phyloP scores from a whole-genome alignment of 2,888 invertebrate species.

The Troglohyphantes excavatus region DNA sequence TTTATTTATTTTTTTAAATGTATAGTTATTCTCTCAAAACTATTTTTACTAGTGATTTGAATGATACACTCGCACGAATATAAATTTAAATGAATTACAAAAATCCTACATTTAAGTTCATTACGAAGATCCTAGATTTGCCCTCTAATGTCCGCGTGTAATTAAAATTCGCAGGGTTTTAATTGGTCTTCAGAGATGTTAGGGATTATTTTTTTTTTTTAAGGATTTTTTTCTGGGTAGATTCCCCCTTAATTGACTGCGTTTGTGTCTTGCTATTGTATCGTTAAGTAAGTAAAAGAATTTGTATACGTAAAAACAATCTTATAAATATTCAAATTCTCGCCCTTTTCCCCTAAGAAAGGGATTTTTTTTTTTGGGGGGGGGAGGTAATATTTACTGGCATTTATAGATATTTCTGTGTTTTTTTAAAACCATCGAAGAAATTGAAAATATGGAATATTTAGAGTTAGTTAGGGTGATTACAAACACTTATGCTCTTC shows the following conservation, averaged over 20 bases:
- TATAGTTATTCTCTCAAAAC: background rate
- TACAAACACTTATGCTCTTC: slow-evolving; percentile 8
- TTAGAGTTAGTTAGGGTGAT: slow-evolving; percentile 48
- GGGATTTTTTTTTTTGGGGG: background rate
- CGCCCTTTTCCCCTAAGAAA: background rate
- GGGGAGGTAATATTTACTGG: background rate
- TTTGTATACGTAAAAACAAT: background rate
- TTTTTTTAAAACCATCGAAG: background rate
- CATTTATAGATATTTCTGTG: no score
- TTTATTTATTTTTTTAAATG: background rate
- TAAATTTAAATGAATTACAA: background rate
- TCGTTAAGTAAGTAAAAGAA: background rate
- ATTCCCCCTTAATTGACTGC: background rate
- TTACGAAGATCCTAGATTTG: no score
- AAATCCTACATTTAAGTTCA: no score
- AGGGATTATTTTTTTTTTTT: background rate
- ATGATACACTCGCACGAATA: background rate
- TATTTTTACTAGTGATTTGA: slow-evolving; percentile 1
- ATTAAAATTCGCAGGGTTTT: slow-evolving; percentile 18
- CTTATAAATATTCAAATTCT: slow-evolving; percentile 59
- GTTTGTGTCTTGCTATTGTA: slow-evolving; percentile 12
- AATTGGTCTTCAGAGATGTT: background rate
- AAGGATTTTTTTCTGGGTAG: background rate
- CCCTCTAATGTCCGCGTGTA: background rate
- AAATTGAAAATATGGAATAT: background rate